Evolutionary conservation across 2,888 invertebrate species (phyloP).

Genomic region (Linnaemya vulpina): DNA sequence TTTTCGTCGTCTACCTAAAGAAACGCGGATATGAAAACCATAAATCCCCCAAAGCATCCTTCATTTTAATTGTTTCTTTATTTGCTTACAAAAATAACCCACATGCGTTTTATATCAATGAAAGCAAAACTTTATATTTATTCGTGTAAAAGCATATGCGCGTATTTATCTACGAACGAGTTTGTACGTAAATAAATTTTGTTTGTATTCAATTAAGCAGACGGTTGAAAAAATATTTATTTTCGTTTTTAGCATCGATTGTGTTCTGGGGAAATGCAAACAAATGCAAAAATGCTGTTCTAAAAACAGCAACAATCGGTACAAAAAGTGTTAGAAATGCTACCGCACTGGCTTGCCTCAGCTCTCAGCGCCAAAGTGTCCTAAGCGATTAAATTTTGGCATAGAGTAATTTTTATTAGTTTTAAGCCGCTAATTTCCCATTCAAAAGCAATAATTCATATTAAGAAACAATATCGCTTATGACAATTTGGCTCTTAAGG

Average conservation of each 20-base stretch:
- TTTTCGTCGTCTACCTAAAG: not conserved
- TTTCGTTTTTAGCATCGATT: constrained; percentile 54
- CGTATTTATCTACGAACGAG: too few species aligned
- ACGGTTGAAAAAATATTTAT: constrained; percentile 67
- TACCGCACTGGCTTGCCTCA: not conserved
- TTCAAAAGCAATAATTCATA: too few species aligned
- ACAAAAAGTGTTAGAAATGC: constrained; percentile 24
- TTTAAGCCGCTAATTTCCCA: too few species aligned
- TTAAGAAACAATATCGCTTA: not conserved
- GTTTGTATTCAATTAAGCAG: constrained; percentile 52
- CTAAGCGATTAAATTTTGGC: too few species aligned
- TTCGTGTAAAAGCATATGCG: constrained; percentile 12
- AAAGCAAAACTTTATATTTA: not conserved
- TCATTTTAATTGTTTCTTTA: constrained; percentile 14
- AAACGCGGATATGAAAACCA: constrained; percentile 36
- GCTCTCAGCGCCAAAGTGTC: too few species aligned
- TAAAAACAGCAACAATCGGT: not conserved
- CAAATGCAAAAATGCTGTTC: constrained; percentile 60
- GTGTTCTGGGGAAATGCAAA: constrained; percentile 60
- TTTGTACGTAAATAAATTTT: constrained; percentile 34
- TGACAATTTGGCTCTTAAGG: too few species aligned
- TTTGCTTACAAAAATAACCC: constrained; percentile 23
- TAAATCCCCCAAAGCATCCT: constrained; percentile 20
- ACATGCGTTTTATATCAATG: constrained; percentile 61
- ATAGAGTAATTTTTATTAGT: too few species aligned